Evolutionary conservation across 2,113 vertebrate genomes (phyloP).

Genomic region (sheep (Ovis aries)): ARS-UI_Ramb_v3.0 NC_056076.1:1694501-1695000

Average conservation of each 20-base stretch:
- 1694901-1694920: too few species aligned
- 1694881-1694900: too few species aligned
- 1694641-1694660: not conserved
- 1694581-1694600: not conserved
- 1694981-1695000: not conserved
- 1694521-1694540: not conserved
- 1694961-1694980: not conserved
- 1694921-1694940: too few species aligned
- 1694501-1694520: not conserved
- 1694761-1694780: not conserved
- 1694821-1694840: not conserved
- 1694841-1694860: not conserved
- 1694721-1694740: too few species aligned
- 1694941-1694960: not conserved
- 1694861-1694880: not conserved
- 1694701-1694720: rapidly evolving
- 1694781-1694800: not conserved
- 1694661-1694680: too few species aligned
- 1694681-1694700: not conserved
- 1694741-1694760: rapidly evolving
- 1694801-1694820: not conserved
- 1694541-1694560: rapidly evolving
- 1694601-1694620: not conserved
- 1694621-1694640: rapidly evolving
- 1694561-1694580: not conserved